phyloP scores from a whole-genome alignment of 2,797 vertebrate species.

The Helostoma temminkii region DNA sequence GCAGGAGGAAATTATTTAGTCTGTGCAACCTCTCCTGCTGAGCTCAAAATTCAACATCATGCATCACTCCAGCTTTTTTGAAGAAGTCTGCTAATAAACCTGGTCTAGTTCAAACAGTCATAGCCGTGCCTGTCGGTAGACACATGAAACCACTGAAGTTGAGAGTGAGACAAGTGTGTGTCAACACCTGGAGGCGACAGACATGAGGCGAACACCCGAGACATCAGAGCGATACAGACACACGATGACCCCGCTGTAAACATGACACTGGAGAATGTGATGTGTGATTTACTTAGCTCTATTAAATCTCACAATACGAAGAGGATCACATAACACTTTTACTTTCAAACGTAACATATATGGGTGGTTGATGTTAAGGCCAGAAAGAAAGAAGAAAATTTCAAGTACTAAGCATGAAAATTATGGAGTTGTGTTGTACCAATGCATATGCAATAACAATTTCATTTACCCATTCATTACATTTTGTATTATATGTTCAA shows the following conservation, averaged over 20 bases:
- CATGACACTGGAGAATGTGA: slow-evolving; percentile 44
- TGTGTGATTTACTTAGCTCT: slow-evolving; percentile 58
- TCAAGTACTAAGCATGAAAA: too few species aligned
- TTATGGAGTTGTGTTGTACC: too few species aligned
- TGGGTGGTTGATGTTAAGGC: too few species aligned
- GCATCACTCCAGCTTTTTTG: slow-evolving; percentile 17
- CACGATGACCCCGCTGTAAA: slow-evolving; percentile 42
- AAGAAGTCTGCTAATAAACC: too few species aligned
- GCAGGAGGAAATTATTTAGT: slow-evolving; percentile 22
- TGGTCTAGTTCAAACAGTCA: not conserved
- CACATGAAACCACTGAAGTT: slow-evolving; percentile 44
- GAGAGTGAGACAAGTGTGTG: slow-evolving; percentile 33
- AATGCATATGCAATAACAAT: too few species aligned
- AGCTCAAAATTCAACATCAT: not conserved
- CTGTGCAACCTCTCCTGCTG: slow-evolving; percentile 13
- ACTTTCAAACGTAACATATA: not conserved
- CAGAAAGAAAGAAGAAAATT: too few species aligned
- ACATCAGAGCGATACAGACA: slow-evolving; percentile 33
- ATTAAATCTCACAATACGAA: slow-evolving; percentile 22
- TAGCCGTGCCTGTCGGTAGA: slow-evolving; percentile 6
- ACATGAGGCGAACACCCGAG: slow-evolving; percentile 21
- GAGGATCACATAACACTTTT: slow-evolving; percentile 4
- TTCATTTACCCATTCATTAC: too few species aligned
- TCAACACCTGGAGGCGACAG: slow-evolving; percentile 57
- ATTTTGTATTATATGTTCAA: too few species aligned